phyloP scores from a whole-genome alignment of 2,888 invertebrate species.

The Aricia artaxerxes region DNA sequence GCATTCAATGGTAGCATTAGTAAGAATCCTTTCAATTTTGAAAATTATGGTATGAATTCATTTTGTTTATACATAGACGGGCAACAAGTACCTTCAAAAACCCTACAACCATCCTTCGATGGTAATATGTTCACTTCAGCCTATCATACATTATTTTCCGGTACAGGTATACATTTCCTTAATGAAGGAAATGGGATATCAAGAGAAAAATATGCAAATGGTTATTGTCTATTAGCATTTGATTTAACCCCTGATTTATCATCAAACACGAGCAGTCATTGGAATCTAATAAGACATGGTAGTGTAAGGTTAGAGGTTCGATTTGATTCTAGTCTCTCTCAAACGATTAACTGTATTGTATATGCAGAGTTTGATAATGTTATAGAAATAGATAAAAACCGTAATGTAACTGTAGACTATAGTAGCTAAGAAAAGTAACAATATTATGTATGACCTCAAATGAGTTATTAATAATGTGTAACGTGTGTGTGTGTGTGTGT shows the following conservation, averaged over 20 bases:
- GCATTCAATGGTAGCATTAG: constrained; percentile 40
- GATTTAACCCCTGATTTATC: constrained; percentile 41
- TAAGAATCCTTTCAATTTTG: constrained; percentile 44
- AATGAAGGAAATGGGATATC: constrained; percentile 42
- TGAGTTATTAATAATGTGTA: too few relatives aligned
- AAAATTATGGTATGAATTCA: constrained; percentile 40
- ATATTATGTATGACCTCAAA: too few relatives aligned
- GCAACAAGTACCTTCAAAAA: constrained; percentile 39
- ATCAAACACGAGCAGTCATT: too few relatives aligned
- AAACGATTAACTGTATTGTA: too few relatives aligned
- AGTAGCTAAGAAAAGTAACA: too few relatives aligned
- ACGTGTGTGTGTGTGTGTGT: too few relatives aligned
- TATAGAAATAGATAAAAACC: not conserved
- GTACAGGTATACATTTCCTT: constrained; percentile 44
- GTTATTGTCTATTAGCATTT: constrained; percentile 42
- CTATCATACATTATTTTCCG: constrained; percentile 43
- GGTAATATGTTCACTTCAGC: constrained; percentile 32
- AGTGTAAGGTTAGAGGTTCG: too few relatives aligned
- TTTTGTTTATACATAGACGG: constrained; percentile 44
- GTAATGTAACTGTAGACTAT: too few relatives aligned
- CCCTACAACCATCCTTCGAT: constrained; percentile 37
- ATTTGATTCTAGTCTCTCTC: not conserved
- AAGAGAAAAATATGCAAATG: constrained; percentile 41
- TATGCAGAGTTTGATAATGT: too few relatives aligned
- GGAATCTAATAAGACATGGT: too few relatives aligned